A percentile compares a stretch with the other conserved stretches of the same genome.
Evolutionary conservation across 2,888 invertebrate species (phyloP).

Genomic region (Salticus scenicus): DNA sequence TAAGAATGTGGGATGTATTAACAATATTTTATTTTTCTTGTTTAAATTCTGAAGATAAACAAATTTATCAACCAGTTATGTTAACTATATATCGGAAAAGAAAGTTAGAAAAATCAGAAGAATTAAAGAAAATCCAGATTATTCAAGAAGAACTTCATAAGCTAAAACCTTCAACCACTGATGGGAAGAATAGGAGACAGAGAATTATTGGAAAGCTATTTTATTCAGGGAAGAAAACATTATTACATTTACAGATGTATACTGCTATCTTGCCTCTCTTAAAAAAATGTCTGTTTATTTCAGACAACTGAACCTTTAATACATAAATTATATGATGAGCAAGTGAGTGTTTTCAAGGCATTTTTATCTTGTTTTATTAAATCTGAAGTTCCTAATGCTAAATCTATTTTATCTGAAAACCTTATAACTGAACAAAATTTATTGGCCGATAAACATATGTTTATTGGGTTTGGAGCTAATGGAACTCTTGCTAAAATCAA

Average conservation of each 20-base stretch:
- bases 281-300: background rate
- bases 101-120: background rate
- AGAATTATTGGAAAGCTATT: background rate
- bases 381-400: background rate
- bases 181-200: background rate
- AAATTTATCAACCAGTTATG: background rate
- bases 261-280: background rate
- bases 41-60: background rate
- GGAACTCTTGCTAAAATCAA: background rate
- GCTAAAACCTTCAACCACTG: background rate
- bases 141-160: background rate
- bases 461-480: background rate
- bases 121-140: background rate
- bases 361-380: constrained; percentile 2
- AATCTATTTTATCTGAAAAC: background rate
- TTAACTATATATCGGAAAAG: background rate
- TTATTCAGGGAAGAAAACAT: background rate
- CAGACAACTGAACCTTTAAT: background rate
- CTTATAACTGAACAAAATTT: background rate
- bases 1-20: background rate
- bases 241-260: background rate
- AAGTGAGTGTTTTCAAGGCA: background rate
- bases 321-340: background rate
- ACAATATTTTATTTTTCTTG: background rate
- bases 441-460: background rate